Conservation (phyloP, 2,797 vertebrate species). For the Ceyx erithaca region DNA sequence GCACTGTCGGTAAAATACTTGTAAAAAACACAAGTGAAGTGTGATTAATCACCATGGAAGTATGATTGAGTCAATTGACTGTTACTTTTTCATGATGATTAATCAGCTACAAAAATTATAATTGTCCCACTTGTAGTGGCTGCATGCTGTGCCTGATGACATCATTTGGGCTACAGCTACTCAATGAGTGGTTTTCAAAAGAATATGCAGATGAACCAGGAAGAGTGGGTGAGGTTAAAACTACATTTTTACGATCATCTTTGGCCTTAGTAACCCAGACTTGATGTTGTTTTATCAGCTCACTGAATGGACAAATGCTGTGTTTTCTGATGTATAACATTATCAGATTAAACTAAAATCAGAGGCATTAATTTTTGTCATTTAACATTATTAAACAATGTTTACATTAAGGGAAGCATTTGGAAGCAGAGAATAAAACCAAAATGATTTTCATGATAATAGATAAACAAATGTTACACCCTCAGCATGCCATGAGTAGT, state of each 20-base stretch:
- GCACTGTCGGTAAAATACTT: conserved; percentile 84
- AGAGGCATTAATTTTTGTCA: conserved; percentile 44
- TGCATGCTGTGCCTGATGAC: conserved; percentile 85
- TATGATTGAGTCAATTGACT: conserved; percentile 89
- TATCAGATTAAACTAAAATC: conserved; percentile 59
- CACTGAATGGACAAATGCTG: conserved; percentile 54
- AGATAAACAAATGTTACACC: background rate
- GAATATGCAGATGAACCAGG: conserved; percentile 80
- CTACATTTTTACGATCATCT: conserved; percentile 73
- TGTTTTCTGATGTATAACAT: conserved; percentile 42
- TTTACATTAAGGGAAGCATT: background rate
- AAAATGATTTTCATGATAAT: conserved; percentile 8
- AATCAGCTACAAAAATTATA: conserved; percentile 89
- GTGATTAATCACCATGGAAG: conserved; percentile 86
- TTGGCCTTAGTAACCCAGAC: conserved; percentile 43
- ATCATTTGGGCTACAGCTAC: conserved; percentile 85
- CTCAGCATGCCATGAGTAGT: background rate
- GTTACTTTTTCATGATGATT: conserved; percentile 88
- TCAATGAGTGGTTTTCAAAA: conserved; percentile 82
- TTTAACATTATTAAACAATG: conserved; percentile 60
- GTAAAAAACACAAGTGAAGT: conserved; percentile 84
- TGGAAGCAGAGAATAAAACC: background rate
- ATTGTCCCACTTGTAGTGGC: conserved; percentile 86
- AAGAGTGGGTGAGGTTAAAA: conserved; percentile 71
- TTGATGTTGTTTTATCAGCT: conserved; percentile 58